A percentile compares a stretch with the other conserved stretches of the same genome.
phyloP scores from a whole-genome alignment of 2,113 vertebrate genomes.

The Bubalus kerabau region DNA sequence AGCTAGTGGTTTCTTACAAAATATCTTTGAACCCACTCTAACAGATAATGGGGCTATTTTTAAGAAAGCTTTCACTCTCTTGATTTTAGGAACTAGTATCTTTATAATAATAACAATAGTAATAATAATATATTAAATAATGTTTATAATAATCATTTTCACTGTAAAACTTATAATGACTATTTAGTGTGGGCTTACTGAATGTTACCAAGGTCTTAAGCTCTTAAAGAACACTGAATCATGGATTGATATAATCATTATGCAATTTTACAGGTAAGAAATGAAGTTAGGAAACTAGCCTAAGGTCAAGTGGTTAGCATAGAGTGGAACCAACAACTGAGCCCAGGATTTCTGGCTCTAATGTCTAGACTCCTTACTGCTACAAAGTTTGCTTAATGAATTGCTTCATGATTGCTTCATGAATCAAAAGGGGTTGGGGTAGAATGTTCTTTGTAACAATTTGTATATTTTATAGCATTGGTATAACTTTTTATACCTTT shows the following conservation, averaged over 20 bases:
- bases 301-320: background rate
- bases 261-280: background rate
- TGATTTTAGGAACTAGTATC: background rate
- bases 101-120: background rate
- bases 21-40: background rate
- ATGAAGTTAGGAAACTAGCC: background rate
- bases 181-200: background rate
- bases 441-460: background rate
- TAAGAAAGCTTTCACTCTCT: background rate
- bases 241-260: background rate
- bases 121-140: background rate
- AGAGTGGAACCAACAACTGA: background rate
- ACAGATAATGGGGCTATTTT: background rate
- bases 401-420: too few species aligned
- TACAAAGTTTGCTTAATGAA: too few species aligned
- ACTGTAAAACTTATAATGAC: background rate
- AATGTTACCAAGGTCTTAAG: background rate
- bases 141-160: background rate
- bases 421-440: background rate
- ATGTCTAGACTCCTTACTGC: background rate
- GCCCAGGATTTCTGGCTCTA: background rate
- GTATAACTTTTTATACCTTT: too few species aligned
- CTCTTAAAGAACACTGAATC: background rate
- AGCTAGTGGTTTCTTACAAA: background rate
- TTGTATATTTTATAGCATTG: background rate